Conservation (phyloP, 2,797 vertebrate species). For the Mus spretus region DNA sequence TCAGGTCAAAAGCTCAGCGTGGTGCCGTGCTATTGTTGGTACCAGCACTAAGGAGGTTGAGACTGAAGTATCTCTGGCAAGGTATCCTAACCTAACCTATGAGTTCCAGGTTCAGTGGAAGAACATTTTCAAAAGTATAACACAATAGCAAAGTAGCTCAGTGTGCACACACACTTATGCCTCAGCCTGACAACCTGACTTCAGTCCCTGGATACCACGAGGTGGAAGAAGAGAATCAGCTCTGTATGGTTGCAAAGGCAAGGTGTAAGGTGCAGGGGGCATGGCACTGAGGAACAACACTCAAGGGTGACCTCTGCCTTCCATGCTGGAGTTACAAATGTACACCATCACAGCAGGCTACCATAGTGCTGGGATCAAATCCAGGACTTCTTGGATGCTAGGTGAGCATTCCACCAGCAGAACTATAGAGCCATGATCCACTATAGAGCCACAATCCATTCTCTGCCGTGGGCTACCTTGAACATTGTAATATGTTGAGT, state of each 20-base stretch:
- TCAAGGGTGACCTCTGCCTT: neutral
- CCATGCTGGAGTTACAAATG: neutral
- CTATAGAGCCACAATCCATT: neutral
- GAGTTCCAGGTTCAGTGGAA: neutral
- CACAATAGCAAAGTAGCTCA: neutral
- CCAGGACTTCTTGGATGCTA: neutral
- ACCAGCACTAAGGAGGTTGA: no score
- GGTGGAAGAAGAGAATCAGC: neutral
- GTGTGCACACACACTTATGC: neutral
- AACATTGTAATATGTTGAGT: neutral
- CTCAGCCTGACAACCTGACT: neutral
- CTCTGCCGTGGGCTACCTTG: neutral
- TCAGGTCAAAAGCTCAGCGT: neutral
- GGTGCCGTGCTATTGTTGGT: neutral
- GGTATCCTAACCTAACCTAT: neutral
- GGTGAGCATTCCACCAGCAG: neutral
- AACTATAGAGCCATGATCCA: neutral
- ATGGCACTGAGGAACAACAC: neutral
- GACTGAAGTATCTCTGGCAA: neutral
- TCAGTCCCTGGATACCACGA: neutral
- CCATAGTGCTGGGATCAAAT: neutral
- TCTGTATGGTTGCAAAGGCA: neutral
- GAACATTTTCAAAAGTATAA: neutral
- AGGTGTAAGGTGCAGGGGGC: neutral
- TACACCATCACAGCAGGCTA: neutral